phyloP scores from a whole-genome alignment of 2,113 vertebrate species.

The Apodemus sylvaticus region DNA sequence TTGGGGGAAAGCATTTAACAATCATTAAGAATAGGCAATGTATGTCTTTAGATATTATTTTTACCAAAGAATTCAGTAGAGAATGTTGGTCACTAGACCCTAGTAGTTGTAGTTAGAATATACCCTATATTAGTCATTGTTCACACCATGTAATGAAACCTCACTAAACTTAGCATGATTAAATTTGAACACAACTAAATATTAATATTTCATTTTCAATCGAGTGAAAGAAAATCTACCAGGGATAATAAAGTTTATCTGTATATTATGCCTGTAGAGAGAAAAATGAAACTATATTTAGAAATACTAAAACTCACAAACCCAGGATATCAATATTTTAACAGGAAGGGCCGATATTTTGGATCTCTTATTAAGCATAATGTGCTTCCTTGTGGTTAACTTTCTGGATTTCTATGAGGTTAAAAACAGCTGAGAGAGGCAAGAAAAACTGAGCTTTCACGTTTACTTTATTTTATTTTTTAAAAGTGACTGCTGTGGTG shows the following conservation, averaged over 20 bases:
- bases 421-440: neutral
- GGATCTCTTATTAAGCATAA: neutral
- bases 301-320: neutral
- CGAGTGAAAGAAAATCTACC: neutral
- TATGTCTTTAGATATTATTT: neutral
- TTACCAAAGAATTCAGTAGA: neutral
- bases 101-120: neutral
- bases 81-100: neutral
- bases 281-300: neutral
- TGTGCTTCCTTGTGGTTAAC: neutral
- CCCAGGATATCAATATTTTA: neutral
- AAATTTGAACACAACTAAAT: neutral
- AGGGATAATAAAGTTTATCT: neutral
- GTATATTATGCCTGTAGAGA: neutral
- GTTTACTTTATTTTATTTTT: neutral
- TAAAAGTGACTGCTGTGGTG: neutral
- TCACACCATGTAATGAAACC: neutral
- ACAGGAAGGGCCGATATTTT: neutral
- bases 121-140: rapidly evolving
- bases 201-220: slow-evolving; percentile 4
- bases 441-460: rapidly evolving
- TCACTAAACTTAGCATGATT: neutral
- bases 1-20: neutral
- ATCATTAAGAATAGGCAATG: neutral
- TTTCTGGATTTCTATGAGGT: neutral